A percentile compares a stretch with the other conserved stretches of the same genome.
Evolutionary conservation across 1,140 invertebrate species (phyloP).

Genomic region (Drosophila orosa): DNA sequence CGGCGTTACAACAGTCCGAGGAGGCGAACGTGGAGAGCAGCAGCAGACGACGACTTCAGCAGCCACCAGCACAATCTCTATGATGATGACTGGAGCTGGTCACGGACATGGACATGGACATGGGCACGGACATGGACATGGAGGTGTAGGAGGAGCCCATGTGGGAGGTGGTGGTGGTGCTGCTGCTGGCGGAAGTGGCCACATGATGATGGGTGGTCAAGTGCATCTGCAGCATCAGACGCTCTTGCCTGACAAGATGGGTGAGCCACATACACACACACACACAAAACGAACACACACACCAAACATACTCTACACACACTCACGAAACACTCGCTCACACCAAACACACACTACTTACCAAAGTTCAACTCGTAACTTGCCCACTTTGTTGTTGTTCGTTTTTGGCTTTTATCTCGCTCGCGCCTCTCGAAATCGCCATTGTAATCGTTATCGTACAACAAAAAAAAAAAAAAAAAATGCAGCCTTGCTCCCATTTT

Average conservation of each 20-base stretch:
- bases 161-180: constrained; percentile 13
- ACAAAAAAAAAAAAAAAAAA: constrained; percentile 10
- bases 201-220: constrained; percentile 55
- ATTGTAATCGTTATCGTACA: constrained; percentile 48
- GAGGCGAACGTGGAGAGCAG: constrained; percentile 19
- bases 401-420: constrained; percentile 54
- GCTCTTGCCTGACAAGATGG: constrained; percentile 76
- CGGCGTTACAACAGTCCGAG: constrained; percentile 1
- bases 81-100: constrained; percentile 19
- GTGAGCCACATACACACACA: constrained; percentile 68
- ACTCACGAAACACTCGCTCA: constrained; percentile 19
- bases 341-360: constrained; percentile 16
- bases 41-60: constrained; percentile 32
- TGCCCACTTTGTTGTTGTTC: constrained; percentile 55
- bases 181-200: constrained; percentile 25
- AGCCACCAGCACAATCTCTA: constrained; percentile 23
- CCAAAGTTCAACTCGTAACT: constrained; percentile 39
- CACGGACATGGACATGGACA: constrained; percentile 10
- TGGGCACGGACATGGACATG: constrained; percentile 14
- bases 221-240: constrained; percentile 74
- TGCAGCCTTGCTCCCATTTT: constrained; percentile 38
- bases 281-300: constrained; percentile 19
- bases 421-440: constrained; percentile 32
- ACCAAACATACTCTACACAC: constrained; percentile 9
- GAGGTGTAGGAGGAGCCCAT: background rate